Conservation (phyloP, 2,797 vertebrate species). For the Bryconaethiops microstoma region DNA sequence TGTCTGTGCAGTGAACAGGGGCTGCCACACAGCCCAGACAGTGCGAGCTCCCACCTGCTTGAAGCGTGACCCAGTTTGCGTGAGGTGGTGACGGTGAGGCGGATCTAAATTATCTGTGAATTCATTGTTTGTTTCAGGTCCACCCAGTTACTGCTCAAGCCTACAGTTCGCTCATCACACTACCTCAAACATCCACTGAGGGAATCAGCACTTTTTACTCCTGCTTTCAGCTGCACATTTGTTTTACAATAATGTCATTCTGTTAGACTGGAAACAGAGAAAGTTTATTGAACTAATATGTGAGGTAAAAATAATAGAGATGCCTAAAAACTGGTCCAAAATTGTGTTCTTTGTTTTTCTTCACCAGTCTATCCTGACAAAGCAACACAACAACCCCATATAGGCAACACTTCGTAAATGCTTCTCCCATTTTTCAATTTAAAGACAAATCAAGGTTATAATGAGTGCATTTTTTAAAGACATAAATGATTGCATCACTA, state of each 20-base stretch:
- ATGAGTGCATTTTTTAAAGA: no score
- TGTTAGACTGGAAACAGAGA: neutral
- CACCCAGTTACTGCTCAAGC: neutral
- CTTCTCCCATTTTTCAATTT: no score
- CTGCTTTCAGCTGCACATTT: neutral
- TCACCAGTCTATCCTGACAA: no score
- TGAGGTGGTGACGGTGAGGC: neutral
- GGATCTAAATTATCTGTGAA: constrained; percentile 10
- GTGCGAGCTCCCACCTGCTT: constrained; percentile 37
- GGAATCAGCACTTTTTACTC: neutral
- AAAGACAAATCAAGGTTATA: no score
- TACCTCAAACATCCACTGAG: no score
- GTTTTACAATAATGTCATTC: neutral
- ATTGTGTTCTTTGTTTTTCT: no score
- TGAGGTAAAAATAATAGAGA: neutral
- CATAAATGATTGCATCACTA: neutral
- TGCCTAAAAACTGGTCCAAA: neutral
- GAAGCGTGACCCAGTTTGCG: constrained; percentile 36
- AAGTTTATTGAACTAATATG: neutral
- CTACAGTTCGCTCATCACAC: neutral
- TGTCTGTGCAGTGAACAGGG: constrained; percentile 18
- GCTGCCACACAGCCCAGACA: constrained; percentile 48
- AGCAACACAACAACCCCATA: no score
- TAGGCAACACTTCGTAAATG: no score
- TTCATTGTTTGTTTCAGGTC: constrained; percentile 24